Evolutionary conservation across 2,113 vertebrate genomes (phyloP).

Genomic region (Ailurus styani): DNA sequence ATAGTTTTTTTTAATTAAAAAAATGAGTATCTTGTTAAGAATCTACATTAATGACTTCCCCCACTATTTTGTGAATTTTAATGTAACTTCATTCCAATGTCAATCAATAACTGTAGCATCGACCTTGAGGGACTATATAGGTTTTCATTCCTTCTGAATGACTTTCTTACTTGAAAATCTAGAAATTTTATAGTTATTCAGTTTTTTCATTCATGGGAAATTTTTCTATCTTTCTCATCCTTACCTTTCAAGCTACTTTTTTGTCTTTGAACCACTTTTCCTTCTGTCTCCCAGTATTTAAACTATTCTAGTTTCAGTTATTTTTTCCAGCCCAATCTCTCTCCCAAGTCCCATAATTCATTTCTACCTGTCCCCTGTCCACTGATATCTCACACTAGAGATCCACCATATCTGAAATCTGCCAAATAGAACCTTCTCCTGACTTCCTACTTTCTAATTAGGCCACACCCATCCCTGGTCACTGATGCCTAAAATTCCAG

Average conservation of each 20-base stretch:
- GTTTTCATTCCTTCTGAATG: constrained; percentile 48
- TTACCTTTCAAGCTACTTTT: neutral
- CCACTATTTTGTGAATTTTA: constrained; percentile 66
- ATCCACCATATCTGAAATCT: neutral
- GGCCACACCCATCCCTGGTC: neutral
- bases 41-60: constrained; percentile 41
- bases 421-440: neutral
- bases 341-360: neutral
- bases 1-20: neutral
- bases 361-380: neutral
- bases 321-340: neutral
- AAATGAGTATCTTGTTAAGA: neutral
- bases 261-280: neutral
- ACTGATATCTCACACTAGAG: neutral
- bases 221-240: neutral
- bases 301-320: neutral
- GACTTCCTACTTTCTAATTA: neutral
- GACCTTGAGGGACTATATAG: constrained; percentile 57
- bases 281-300: neutral
- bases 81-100: constrained; percentile 66
- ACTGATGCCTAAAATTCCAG: neutral
- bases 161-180: constrained; percentile 65
- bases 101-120: constrained; percentile 54
- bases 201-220: constrained; percentile 59
- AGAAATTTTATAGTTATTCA: constrained; percentile 41